A percentile compares a stretch with the other conserved stretches of the same genome.
Conservation (phyloP, 2,888 invertebrate genomes). For the Eupithecia exiguata region DNA sequence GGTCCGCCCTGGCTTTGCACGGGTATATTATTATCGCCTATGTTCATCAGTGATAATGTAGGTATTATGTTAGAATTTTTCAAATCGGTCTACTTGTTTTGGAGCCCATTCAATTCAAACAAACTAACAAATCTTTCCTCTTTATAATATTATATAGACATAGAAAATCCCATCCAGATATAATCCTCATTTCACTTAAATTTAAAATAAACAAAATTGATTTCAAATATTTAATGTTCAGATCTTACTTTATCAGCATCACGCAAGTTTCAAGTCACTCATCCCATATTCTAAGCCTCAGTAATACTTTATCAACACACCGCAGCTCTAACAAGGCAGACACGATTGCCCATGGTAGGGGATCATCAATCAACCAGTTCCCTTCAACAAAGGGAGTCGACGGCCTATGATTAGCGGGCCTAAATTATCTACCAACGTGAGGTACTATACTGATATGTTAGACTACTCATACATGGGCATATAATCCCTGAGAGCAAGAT, state of each 20-base stretch:
- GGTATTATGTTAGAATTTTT: too few species aligned
- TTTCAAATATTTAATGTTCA: too few species aligned
- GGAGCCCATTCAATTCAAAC: too few species aligned
- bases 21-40: too few species aligned
- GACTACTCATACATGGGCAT: not conserved
- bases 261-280: not conserved
- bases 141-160: too few species aligned
- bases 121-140: too few species aligned
- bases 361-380: conserved; percentile 73
- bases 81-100: too few species aligned
- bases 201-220: too few species aligned
- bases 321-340: conserved; percentile 27
- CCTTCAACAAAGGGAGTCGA: conserved; percentile 65
- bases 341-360: conserved; percentile 61
- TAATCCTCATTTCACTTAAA: too few species aligned
- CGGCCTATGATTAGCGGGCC: conserved; percentile 71
- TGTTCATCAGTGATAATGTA: too few species aligned
- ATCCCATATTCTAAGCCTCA: not conserved
- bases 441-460: conserved; percentile 32
- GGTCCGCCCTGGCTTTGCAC: too few species aligned
- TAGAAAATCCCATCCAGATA: too few species aligned
- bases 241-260: not conserved
- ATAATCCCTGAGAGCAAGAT: not conserved
- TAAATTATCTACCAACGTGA: conserved; percentile 66
- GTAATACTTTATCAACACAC: conserved; percentile 31